phyloP scores from a whole-genome alignment of 2,113 vertebrate genomes.

The Pandion haliaetus region DNA sequence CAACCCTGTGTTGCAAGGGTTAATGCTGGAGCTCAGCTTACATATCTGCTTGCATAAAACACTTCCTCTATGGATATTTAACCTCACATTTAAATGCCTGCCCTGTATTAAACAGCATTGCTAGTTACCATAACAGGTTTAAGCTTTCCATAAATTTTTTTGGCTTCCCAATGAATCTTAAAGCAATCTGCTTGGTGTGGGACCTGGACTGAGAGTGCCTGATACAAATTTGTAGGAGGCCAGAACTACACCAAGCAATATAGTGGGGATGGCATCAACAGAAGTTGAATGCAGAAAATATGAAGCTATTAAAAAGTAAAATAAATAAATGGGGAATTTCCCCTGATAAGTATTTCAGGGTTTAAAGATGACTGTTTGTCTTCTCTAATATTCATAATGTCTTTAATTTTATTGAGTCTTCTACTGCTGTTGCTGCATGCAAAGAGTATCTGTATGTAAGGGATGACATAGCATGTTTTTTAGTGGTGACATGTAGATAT shows the following conservation, averaged over 20 bases:
- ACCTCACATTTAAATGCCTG: neutral
- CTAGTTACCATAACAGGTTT: neutral
- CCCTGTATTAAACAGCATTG: neutral
- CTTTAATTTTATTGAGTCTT: neutral
- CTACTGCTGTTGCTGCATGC: neutral
- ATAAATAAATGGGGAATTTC: neutral
- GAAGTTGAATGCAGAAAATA: neutral
- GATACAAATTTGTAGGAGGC: accelerated
- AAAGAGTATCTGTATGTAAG: neutral
- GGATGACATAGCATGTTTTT: neutral
- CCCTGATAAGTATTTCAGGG: neutral
- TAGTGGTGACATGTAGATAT: neutral
- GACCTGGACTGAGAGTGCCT: neutral
- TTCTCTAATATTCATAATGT: neutral
- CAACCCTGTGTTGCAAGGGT: neutral
- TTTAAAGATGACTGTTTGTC: neutral
- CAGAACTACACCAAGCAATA: neutral
- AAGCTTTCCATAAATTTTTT: neutral
- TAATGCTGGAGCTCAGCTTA: neutral
- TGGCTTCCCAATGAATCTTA: neutral
- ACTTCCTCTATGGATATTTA: neutral
- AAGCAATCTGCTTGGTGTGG: neutral
- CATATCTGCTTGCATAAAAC: neutral
- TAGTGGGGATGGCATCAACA: neutral
- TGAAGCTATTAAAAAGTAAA: neutral